Evolutionary conservation across 2,888 invertebrate species (phyloP).

Genomic region (Ochropacha duplaris): DNA sequence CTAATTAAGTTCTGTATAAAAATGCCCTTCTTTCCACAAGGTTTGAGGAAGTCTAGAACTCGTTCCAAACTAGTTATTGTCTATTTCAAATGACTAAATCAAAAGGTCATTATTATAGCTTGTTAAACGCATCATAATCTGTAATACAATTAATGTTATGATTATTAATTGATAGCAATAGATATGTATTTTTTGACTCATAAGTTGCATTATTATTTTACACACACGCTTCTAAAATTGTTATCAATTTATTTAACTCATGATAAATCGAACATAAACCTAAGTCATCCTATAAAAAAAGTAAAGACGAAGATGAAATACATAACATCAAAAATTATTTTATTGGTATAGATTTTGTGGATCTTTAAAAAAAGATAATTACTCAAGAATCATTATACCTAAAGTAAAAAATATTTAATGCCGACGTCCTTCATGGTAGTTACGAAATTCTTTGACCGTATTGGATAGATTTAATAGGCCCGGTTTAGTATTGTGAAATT

Average conservation of each 20-base stretch:
- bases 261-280: too few species aligned
- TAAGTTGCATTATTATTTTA: not conserved
- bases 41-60: not conserved
- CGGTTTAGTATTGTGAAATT: not conserved
- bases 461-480: not conserved
- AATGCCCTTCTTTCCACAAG: not conserved
- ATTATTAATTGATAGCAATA: slow-evolving; percentile 20
- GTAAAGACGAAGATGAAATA: not conserved
- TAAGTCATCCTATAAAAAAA: not conserved
- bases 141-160: slow-evolving; percentile 21
- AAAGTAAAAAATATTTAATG: not conserved
- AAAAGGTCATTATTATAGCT: slow-evolving; percentile 18
- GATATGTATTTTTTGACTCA: slow-evolving; percentile 7
- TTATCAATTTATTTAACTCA: too few species aligned
- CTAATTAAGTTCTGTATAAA: not conserved
- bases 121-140: slow-evolving; percentile 17
- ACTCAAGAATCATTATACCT: not conserved
- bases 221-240: too few species aligned
- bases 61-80: slow-evolving; percentile 13
- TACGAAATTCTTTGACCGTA: not conserved
- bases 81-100: slow-evolving; percentile 12
- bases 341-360: not conserved
- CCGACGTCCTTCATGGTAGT: not conserved
- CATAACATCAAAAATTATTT: not conserved
- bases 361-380: not conserved